Percentiles rank a stretch among this genome's conserved stretches.
Conservation (phyloP, 2,797 vertebrate species). For the Cossypha caffra region DNA sequence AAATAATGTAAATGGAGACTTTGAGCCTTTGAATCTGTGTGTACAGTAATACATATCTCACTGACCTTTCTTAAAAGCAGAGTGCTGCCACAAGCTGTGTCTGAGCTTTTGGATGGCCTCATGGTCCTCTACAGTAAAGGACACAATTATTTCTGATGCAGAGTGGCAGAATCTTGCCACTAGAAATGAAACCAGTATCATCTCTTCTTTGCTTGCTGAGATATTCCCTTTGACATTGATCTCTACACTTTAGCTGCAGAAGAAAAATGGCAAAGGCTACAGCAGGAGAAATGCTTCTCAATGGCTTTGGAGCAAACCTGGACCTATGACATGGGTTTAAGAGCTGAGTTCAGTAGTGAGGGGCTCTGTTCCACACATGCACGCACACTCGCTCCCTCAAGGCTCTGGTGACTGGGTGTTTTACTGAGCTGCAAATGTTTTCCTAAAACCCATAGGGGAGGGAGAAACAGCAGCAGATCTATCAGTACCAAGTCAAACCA, state of each 20-base stretch:
- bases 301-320: neutral
- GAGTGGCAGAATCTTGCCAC: slow-evolving; percentile 36
- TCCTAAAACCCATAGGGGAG: neutral
- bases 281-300: neutral
- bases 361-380: neutral
- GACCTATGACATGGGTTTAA: neutral
- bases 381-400: fast-evolving
- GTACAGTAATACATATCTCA: neutral
- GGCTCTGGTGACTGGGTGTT: neutral
- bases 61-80: neutral
- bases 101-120: neutral
- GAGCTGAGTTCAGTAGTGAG: neutral
- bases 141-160: neutral
- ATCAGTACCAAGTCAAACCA: neutral
- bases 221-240: slow-evolving; percentile 3
- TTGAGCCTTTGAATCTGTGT: neutral
- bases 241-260: neutral
- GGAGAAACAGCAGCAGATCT: neutral
- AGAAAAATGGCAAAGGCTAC: neutral
- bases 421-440: neutral
- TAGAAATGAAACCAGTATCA: neutral
- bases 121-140: fast-evolving
- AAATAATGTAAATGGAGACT: neutral
- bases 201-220: neutral
- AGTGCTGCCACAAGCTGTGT: neutral